These are phyloP conservation scores for Listrodromus nycthemerus DNA, from an alignment of 2,888 invertebrate species.

Conservation along the genomic window DNA sequence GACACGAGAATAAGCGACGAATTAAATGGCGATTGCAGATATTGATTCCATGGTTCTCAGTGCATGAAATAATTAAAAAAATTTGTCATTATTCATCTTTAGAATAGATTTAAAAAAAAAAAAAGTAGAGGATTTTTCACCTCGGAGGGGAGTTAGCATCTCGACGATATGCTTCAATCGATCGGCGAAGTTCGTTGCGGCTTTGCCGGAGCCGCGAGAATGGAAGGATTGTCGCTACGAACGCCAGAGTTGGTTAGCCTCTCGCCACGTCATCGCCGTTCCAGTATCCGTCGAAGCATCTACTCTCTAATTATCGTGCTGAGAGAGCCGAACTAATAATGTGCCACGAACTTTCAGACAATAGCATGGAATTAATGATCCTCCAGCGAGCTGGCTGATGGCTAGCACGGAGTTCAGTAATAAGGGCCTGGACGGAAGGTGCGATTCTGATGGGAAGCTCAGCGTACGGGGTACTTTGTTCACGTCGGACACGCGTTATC, in stretches of 20 bases:
- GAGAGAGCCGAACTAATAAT: conserved; percentile 62
- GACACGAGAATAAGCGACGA: background rate
- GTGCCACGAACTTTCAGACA: conserved; percentile 71
- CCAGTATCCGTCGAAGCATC: conserved; percentile 45
- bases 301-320: conserved; percentile 60
- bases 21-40: background rate
- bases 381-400: conserved; percentile 34
- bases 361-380: conserved; percentile 68
- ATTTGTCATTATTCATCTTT: no score
- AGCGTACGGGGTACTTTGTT: conserved; percentile 3
- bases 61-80: no score
- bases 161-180: no score
- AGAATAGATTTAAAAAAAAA: no score
- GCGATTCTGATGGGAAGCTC: conserved; percentile 29
- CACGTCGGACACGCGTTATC: conserved; percentile 10
- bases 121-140: no score
- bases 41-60: no score
- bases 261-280: conserved; percentile 33
- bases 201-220: background rate
- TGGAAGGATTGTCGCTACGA: conserved; percentile 15
- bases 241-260: conserved; percentile 33
- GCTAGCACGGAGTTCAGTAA: conserved; percentile 13
- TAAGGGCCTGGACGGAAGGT: conserved; percentile 31
- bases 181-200: conserved; percentile 1
- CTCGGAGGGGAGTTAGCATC: no score